phyloP scores from a whole-genome alignment of 2,797 vertebrate genomes.

The Urophycis tenuis region DNA sequence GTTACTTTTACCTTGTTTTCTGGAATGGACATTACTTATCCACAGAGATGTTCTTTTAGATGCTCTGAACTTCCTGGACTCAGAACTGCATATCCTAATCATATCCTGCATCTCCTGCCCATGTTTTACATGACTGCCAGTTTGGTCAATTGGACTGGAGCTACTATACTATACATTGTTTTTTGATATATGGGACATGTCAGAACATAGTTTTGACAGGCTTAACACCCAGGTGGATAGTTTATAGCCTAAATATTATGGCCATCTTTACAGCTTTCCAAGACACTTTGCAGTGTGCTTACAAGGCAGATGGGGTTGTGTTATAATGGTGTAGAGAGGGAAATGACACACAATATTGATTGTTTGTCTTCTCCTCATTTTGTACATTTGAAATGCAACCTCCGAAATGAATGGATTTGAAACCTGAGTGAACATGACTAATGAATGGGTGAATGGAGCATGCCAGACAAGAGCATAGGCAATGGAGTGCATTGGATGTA shows the following conservation, averaged over 20 bases:
- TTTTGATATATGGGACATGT: neutral
- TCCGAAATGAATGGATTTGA: neutral
- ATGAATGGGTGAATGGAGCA: neutral
- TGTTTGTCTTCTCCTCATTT: neutral
- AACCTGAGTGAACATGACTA: neutral
- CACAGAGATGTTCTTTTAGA: too few species aligned
- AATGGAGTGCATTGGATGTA: neutral
- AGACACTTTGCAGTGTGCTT: neutral
- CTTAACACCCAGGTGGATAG: too few species aligned
- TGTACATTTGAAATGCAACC: neutral
- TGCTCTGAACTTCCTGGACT: too few species aligned
- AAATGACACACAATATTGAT: neutral
- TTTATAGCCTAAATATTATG: neutral
- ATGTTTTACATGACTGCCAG: too few species aligned
- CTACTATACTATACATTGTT: neutral
- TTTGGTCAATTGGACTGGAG: too few species aligned
- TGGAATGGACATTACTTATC: too few species aligned
- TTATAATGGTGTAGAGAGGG: neutral
- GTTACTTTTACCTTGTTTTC: neutral
- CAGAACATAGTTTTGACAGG: neutral
- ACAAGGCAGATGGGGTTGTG: neutral
- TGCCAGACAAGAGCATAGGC: neutral
- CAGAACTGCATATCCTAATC: neutral
- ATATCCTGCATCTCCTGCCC: too few species aligned
- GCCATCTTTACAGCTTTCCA: neutral